Evolutionary conservation across 1,140 invertebrate genomes (phyloP), one percentile per base, ranked within the genome.

Genomic region (Littorina saxatilis): DNA sequence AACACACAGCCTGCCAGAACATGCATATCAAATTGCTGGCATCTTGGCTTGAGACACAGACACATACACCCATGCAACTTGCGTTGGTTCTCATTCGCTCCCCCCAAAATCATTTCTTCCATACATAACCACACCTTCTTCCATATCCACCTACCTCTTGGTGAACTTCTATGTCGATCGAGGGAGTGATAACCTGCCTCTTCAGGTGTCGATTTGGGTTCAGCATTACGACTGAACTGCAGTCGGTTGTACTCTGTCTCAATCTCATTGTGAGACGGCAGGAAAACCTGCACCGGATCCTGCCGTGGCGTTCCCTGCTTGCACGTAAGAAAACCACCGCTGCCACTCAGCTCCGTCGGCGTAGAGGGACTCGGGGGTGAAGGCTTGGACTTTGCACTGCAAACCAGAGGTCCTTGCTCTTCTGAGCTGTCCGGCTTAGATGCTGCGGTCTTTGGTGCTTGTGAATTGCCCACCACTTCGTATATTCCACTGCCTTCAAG

Each of bases 131-230:
- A 47, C 43, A 47, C n/a, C n/a, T n/a, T n/a, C n/a, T 50, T 50
- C 20, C 47, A 11, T 52, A 15, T 20, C 47, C 63, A 11, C 68
- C 29, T 39, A 73, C 70, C 70, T 50, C 0, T 50, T 4, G 43
- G 27, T 15, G 23, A 32, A 4, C 9, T 23, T 11, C 40, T 27
- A 20, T 50, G 11, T 20, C 32, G 23, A 29, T 73, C 29, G 40
- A 73, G n/a, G 40, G 70, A 29, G 40, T 73, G 39, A 29, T 73
- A 73, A 43, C 70, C 70, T 29, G 70, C 70, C 29, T 73, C 70
- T 52, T 47, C 70, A 27, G 70, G 40, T 27, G 43, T 43, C 2
- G 37, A 15, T 43, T 52, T n/a, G 23, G 37, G 1, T 1, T 47
- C 40, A 29, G 9, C 70, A 2, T 32, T 47, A 9, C 70, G 70